Evolutionary conservation across 2,113 vertebrate genomes (phyloP).

Genomic region (Promerops cafer): DNA sequence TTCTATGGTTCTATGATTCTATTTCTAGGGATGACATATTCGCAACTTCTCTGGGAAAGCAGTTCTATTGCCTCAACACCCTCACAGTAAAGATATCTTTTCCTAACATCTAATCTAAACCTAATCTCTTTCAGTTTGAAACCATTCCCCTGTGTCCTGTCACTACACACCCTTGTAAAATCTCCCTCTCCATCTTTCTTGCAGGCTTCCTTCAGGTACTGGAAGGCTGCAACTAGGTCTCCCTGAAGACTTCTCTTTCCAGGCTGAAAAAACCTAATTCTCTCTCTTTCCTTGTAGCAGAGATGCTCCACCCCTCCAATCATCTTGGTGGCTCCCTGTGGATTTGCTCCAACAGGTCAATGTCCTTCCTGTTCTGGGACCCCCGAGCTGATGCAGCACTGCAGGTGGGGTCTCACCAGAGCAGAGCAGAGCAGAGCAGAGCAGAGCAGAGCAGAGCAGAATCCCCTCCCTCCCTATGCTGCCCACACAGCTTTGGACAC

Average conservation of each 20-base stretch:
- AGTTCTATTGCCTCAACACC: neutral
- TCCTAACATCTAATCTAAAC: neutral
- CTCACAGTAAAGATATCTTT: neutral
- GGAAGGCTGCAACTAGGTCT: neutral
- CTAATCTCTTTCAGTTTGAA: neutral
- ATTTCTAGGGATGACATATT: neutral
- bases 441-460: neutral
- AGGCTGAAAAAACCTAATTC: neutral
- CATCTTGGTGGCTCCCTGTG: neutral
- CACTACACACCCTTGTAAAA: neutral
- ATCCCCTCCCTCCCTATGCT: neutral
- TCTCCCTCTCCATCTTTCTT: neutral
- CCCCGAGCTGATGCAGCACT: neutral
- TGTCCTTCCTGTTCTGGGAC: neutral
- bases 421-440: neutral
- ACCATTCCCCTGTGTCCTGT: neutral
- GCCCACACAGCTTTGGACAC: rapidly evolving
- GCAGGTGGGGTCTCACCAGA: neutral
- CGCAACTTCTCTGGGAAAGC: neutral
- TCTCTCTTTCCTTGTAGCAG: neutral
- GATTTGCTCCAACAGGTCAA: rapidly evolving
- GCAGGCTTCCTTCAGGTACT: neutral
- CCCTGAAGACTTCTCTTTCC: neutral
- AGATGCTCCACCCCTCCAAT: neutral
- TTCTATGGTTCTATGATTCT: neutral